These are phyloP conservation scores for Eristalis tenax DNA, from an alignment of 2,888 invertebrate species.

Conservation along the genomic window DNA sequence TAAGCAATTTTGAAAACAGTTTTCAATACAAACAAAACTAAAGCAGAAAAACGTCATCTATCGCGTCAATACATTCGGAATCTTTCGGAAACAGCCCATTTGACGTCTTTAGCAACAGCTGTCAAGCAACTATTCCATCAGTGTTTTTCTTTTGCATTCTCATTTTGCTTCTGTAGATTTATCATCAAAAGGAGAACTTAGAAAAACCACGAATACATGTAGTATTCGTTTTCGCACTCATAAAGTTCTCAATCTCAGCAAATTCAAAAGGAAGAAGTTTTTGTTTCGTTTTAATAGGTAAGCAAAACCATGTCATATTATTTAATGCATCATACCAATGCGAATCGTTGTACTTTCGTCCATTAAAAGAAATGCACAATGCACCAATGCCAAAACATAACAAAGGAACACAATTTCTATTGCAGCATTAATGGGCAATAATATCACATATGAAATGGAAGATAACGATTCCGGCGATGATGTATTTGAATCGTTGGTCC, in stretches of 20 bases:
- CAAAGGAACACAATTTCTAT: conserved; percentile 71
- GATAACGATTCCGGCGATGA: conserved; percentile 71
- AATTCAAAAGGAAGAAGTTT: neutral
- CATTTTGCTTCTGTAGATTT: conserved; percentile 3
- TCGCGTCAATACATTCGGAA: neutral
- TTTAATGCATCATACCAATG: conserved; percentile 10
- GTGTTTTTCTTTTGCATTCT: conserved; percentile 32
- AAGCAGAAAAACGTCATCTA: neutral
- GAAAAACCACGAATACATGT: neutral
- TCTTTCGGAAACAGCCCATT: neutral
- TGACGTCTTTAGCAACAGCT: neutral
- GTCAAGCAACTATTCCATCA: neutral
- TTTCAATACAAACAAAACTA: neutral
- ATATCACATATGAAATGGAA: conserved; percentile 73
- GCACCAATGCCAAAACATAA: conserved; percentile 62
- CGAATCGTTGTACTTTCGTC: conserved; percentile 62
- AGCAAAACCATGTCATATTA: neutral
- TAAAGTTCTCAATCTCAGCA: neutral
- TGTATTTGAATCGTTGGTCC: conserved; percentile 66
- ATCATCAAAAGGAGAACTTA: neutral
- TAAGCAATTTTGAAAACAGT: neutral
- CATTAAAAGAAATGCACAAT: conserved; percentile 69
- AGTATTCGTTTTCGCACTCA: neutral
- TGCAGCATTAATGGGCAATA: conserved; percentile 74
- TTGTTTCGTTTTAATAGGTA: conserved; percentile 16